Evolutionary conservation across 1,140 invertebrate species (phyloP), one percentile per base, ranked within the genome.

Genomic region (Heliconius eleuchia): DNA sequence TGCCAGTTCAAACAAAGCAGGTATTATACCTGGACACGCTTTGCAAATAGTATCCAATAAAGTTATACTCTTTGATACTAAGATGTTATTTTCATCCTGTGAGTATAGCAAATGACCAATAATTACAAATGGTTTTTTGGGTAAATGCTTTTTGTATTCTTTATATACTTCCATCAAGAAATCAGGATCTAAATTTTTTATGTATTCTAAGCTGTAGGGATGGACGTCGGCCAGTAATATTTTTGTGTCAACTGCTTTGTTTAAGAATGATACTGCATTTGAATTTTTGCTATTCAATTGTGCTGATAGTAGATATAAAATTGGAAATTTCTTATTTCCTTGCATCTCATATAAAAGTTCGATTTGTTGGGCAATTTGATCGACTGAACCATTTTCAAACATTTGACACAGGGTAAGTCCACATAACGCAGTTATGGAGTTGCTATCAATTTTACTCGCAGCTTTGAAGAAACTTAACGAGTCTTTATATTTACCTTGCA

Each of bases 331-430:
- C n/a, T 96, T 92, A 18, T 94, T 95, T 3, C 96, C 96, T 82
- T 98, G 96, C 74, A 99, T 96, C 91, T 99, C 98, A 88, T 96
- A 96, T 0, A 99, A 93, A 84, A 98, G 97, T 83, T 99, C 97
- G 30, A 99, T 94, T 92, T 99, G 98, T 86, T 99, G 97, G 60
- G 96, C 95, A 0, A 97, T 96, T 86, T 98, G 96, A 34, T 96
- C 95, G 3, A 91, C 94, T 2, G 95, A 94, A 11, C 95, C 96
- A 75, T 92, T 94, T 78, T 96, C 96, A 76, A 93, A 95, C 89
- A 98, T 93, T 92, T 98, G 97, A 94, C 98, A 98, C 19, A 96
- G 90, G 19, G 98, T 98, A 52, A 99, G 94, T 2, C 98, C 98
- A 85, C 96, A 96, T 7, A 99, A 89, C 5, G 98, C 97, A 19